Conservation (phyloP, 2,888 invertebrate genomes). For the Chalcosyrphus nemorum region DNA sequence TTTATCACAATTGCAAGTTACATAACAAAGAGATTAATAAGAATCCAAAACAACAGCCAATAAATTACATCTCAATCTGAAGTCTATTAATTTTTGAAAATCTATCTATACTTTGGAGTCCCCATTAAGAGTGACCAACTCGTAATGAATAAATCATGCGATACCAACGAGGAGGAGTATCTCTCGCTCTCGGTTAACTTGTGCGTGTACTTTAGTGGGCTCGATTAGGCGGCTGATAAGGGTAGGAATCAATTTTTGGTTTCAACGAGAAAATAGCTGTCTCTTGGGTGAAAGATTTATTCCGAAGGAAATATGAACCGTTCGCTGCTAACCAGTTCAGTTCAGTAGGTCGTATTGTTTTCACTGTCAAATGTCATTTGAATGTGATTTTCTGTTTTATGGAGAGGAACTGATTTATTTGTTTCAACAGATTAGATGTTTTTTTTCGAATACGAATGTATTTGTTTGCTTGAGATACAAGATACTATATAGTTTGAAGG, state of each 20-base stretch:
- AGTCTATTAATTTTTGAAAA: constrained; percentile 53
- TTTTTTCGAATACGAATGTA: constrained; percentile 16
- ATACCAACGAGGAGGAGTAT: constrained; percentile 8
- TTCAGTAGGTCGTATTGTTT: constrained; percentile 18
- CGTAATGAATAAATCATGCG: constrained; percentile 61
- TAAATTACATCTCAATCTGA: constrained; percentile 68
- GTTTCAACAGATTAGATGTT: constrained; percentile 23
- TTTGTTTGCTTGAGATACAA: background rate
- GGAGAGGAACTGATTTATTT: constrained; percentile 54
- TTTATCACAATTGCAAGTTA: too few species aligned
- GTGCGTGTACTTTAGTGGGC: constrained; percentile 20
- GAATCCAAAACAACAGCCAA: too few species aligned
- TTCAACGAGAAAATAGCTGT: too few species aligned
- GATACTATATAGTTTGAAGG: constrained; percentile 31
- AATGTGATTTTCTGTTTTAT: constrained; percentile 2
- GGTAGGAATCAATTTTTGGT: constrained; percentile 47
- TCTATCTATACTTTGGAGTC: constrained; percentile 5
- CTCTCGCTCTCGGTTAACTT: constrained; percentile 2
- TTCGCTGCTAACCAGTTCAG: background rate
- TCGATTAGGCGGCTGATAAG: constrained; percentile 59
- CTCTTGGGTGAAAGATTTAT: constrained; percentile 21
- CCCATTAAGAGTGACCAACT: constrained; percentile 39
- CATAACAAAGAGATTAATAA: too few species aligned
- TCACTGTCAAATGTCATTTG: constrained; percentile 35
- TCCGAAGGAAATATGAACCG: constrained; percentile 29